Evolutionary conservation across 2,113 vertebrate species (phyloP), one percentile per base, ranked within the genome.

Genomic region (Arizona elegans): DNA sequence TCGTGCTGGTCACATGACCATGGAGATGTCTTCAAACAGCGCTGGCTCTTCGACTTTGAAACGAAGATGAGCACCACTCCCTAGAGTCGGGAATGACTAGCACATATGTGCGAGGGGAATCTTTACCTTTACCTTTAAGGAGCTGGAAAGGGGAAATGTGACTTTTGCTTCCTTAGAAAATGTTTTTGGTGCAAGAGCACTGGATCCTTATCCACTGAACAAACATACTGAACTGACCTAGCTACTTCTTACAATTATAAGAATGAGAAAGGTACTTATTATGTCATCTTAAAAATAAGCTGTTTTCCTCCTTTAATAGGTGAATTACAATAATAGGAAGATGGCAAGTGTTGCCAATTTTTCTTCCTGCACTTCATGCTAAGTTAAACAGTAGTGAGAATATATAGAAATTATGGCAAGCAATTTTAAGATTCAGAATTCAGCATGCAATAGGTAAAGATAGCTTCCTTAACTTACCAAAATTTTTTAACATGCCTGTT

Each of bases 391-490:
- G 50, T 43, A 94, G 33, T 75, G 90, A 58, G 88, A 88, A 92
- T 89, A 95, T 90, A 93, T 0, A 19, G 92, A 93, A 93, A 93
- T 24, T 95, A 97, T 93, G 23, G 90, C 96, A 97, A 96, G 93
- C 93, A 91, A 59, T 86, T 70, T 93, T 92, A 96, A 38, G 33
- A 26, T 86, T 95, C 75, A 88, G 11, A 93, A 95, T 29, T 15
- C 95, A 91, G 92, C 96, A 96, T 97, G 96, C 97, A 88, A 95
- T 8, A 95, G 24, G 95, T 3, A 95, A 62, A 96, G 90, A 90
- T 93, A 92, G 55, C 96, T 94, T 96, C 95, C 93, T 95, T 86
- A 95, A 97, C 97, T 97, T 97, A 97, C 97, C 97, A 96, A 96
- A 92, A 55, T 92, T 96, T 95, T 97, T 97, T 94, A 97, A 96